A percentile compares a stretch with the other conserved stretches of the same genome.
Conservation (phyloP, 2,888 invertebrate species). For the Idaea dimidiata region DNA sequence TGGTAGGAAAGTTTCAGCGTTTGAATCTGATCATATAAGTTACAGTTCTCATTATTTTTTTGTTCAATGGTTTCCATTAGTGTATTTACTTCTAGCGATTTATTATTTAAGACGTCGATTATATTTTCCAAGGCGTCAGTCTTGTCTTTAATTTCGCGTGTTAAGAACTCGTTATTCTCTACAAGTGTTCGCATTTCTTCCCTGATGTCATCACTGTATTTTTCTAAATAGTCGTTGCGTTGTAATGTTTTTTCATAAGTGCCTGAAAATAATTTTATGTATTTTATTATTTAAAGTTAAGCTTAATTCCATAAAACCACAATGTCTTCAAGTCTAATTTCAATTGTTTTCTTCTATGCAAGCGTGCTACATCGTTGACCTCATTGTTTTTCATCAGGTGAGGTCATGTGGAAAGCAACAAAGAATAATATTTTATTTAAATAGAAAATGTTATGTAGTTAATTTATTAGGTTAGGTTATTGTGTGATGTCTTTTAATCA, state of each 20-base stretch:
- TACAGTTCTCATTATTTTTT: slow-evolving; percentile 43
- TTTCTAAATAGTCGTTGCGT: slow-evolving; percentile 55
- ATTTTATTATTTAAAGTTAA: slow-evolving; percentile 9
- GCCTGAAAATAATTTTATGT: slow-evolving; percentile 37
- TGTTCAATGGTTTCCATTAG: slow-evolving; percentile 47
- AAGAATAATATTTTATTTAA: background rate
- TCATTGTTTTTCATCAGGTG: too few species aligned
- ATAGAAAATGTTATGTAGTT: slow-evolving; percentile 1
- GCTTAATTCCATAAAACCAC: slow-evolving; percentile 4
- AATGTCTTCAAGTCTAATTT: too few species aligned
- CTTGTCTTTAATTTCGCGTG: slow-evolving; percentile 48
- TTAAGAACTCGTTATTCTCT: slow-evolving; percentile 43
- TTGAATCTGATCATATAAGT: slow-evolving; percentile 42
- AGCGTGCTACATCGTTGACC: too few species aligned
- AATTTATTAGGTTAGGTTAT: too few species aligned
- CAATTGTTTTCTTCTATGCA: too few species aligned
- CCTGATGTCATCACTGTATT: slow-evolving; percentile 44
- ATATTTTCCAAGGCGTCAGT: slow-evolving; percentile 50
- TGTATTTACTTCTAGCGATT: slow-evolving; percentile 53
- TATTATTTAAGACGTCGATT: slow-evolving; percentile 44
- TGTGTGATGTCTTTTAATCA: too few species aligned
- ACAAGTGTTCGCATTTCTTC: slow-evolving; percentile 43
- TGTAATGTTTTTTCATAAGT: slow-evolving; percentile 51
- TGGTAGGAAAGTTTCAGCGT: slow-evolving; percentile 43
- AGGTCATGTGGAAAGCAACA: too few species aligned